Base-by-base conservation (phyloP, 2,888 invertebrate genomes). In the Ctena decussata region DNA sequence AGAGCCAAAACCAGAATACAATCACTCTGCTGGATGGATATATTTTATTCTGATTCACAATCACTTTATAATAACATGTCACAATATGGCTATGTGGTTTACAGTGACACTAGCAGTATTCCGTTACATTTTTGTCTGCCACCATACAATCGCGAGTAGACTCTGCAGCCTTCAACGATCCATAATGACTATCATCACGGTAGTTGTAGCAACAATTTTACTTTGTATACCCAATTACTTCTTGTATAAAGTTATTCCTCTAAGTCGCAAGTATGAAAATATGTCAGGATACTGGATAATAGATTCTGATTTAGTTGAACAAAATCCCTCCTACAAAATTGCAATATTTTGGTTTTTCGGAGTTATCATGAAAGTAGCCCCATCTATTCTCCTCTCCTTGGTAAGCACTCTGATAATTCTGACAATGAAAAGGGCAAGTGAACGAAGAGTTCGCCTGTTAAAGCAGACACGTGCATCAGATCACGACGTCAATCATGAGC, bases 51-150 rank as follows among this genome's bases (percentile, higher is more conserved):
- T 93, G 37, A 89, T 94, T 69, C 94, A 95, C 89, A 95, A 93
- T 80, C 90, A 93, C 65, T 95, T 95, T 82, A 94, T 94, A 77
- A 94, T 95, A 65, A 95, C 95, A 0, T 94, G 94, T 80, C 98
- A 98, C 96, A 98, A 98, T 18, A 98, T 98, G 91, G 98, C 98
- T 1, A 99, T 98, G 93, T 98, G 98, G 97, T 96, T 99, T 91
- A 99, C 99, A 0, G 98, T 99, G 1, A 98, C 98, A 0, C 96
- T 99, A 89, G 99, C 99, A 0, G 97, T 99, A 12, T 99, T 99
- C 98, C 97, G 99, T 6, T 99, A 98, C 95, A 95, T 96, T 27
- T 96, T 96, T 80, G 96, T 96, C 75, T 95, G 95, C 86, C 94
- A 94, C 81, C 95, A 95, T 82, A 92, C 93, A 24, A 89, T 92